These are phyloP conservation scores for Trissolcus brochymenae DNA, from an alignment of 2,888 invertebrate species.

Conservation along the genomic window DNA sequence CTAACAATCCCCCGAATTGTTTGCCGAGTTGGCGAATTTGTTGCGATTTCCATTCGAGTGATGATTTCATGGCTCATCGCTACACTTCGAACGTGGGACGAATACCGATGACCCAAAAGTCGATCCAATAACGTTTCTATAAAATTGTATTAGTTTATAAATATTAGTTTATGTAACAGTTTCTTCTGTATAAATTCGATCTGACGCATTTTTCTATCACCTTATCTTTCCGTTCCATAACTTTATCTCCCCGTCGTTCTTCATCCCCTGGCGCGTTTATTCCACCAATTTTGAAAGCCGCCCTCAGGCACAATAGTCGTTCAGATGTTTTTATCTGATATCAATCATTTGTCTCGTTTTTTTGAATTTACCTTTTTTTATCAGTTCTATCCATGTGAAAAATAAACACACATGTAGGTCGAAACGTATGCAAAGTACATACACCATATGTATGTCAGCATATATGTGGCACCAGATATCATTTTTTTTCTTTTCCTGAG, in stretches of 20 bases:
- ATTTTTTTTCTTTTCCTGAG: no score
- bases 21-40: slow-evolving; percentile 23
- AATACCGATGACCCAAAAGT: slow-evolving; percentile 18
- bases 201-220: slow-evolving; percentile 19
- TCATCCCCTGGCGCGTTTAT: slow-evolving; percentile 22
- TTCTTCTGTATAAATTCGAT: slow-evolving; percentile 11
- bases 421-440: no score
- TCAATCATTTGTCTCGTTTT: slow-evolving; percentile 16
- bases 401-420: no score
- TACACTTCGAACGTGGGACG: slow-evolving; percentile 12
- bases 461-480: no score
- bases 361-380: slow-evolving; percentile 16
- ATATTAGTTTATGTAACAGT: background rate
- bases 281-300: slow-evolving; percentile 24
- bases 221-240: slow-evolving; percentile 46
- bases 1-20: no score
- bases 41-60: slow-evolving; percentile 39
- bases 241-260: slow-evolving; percentile 51
- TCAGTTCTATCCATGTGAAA: no score
- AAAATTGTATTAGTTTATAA: no score
- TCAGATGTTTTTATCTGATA: background rate
- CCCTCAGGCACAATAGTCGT: slow-evolving; percentile 17
- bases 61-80: slow-evolving; percentile 39
- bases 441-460: no score
- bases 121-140: slow-evolving; percentile 21